Evolutionary conservation across 2,113 vertebrate species (phyloP).

Genomic region (Cyanistes caeruleus): DNA sequence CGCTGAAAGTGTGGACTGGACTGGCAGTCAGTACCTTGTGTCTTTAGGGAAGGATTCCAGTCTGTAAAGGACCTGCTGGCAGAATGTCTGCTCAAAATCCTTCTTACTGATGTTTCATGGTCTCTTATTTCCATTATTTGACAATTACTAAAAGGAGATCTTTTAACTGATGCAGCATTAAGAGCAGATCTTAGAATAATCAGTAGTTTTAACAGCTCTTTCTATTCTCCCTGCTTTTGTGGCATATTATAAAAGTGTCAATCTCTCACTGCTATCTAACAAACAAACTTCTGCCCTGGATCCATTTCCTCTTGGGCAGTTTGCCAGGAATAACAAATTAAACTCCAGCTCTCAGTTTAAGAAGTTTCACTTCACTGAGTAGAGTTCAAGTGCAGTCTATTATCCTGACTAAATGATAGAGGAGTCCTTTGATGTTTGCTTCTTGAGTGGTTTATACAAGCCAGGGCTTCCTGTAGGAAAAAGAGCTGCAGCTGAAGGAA

Average conservation of each 20-base stretch:
- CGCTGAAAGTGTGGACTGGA: conserved; percentile 6
- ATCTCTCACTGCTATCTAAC: conserved; percentile 62
- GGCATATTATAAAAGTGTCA: conserved; percentile 59
- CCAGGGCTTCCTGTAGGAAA: conserved; percentile 51
- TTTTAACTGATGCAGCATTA: not conserved
- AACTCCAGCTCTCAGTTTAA: conserved; percentile 73
- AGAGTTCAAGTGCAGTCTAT: conserved; percentile 72
- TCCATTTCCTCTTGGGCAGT: conserved; percentile 71
- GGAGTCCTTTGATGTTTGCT: conserved; percentile 75
- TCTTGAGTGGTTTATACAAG: conserved; percentile 68
- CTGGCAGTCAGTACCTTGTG: not conserved
- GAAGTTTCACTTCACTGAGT: conserved; percentile 74
- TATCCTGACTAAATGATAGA: conserved; percentile 76
- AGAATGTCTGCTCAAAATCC: not conserved
- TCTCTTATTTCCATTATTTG: conserved; percentile 50
- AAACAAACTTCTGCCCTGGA: conserved; percentile 66
- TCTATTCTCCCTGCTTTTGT: conserved; percentile 47
- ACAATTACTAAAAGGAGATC: conserved; percentile 22
- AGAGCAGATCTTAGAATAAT: conserved; percentile 1
- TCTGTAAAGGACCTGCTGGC: not conserved
- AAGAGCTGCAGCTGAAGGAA: conserved; percentile 52
- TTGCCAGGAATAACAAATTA: conserved; percentile 79
- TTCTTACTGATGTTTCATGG: not conserved
- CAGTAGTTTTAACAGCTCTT: conserved; percentile 38
- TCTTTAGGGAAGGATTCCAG: not conserved